Base-by-base conservation (phyloP, 2,888 invertebrate species). In the Eupithecia centaureata region DNA sequence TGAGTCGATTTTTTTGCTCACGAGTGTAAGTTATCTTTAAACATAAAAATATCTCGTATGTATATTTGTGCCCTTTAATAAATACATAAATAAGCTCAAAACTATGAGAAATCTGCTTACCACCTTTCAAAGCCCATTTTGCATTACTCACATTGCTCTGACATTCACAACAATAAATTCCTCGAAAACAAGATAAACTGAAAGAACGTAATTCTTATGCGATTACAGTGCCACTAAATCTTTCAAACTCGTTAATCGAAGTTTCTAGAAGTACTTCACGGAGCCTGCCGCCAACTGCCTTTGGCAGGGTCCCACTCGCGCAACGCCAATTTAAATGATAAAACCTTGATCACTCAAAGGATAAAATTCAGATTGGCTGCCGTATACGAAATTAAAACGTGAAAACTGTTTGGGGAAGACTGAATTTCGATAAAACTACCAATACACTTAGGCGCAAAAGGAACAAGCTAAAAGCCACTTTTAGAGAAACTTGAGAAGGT, bases 231-330 rank as follows among this genome's bases (percentile, higher is more conserved):
- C 82, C 83, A 90, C 88, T 91, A 91, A 91, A 91, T 91, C 91
- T 91, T 89, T 78, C 75, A 82, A 90, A 89, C 89, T 91, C 90
- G 90, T 91, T 91, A 90, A 91, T 91, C 88, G 90, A 91, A 91
- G 82, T 91, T 90, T 90, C 85, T 83, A 82, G 83, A 87, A 89
- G 89, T 87, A 86, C 87, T 88, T 85, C 82, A 80, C 77, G 79
- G 83, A 85, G 83, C 77, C 85, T 86, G 89, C 86, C 89, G 89
- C 89, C 88, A 87, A 88, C 89, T 90, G 90, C 86, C 88, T 87
- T 87, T 90, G 90, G 88, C 91, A 91, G 86, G 75, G 79, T 73
- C 81, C 73, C 86, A 82, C 78, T 81, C 82, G 86, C 83, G 78
- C 80, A 80, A 80, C 85, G 84, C 86, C 89, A 89, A 91, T 91